Base-by-base conservation (phyloP, 2,888 invertebrate species). In the Cephus pulcher region DNA sequence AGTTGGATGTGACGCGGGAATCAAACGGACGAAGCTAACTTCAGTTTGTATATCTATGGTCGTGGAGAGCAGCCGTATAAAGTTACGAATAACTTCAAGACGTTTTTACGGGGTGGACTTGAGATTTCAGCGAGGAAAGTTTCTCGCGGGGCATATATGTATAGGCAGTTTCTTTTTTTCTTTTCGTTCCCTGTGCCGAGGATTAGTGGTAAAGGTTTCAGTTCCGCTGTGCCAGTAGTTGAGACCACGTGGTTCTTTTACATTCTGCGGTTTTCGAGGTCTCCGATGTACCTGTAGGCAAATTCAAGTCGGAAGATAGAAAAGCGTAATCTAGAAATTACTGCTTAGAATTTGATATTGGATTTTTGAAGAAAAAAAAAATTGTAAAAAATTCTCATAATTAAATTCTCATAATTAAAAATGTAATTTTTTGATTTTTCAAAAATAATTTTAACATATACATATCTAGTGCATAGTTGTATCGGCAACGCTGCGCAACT, bases 211-310 rank as follows among this genome's bases (percentile, higher is more conserved):
- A 77, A 30, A 68, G 74, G 35, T 68, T 74, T 34, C 56, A 69
- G 23, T 15, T 68, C 9, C 34, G n/a, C 73, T 69, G 34, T 69
- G 68, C 23, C 30, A 68, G n/a, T 12, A 32, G 69, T 69, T 30
- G 11, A 78, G 37, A 69, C 82, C 84, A 80, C 86, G 84, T 82
- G 80, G 82, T 84, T 83, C 81, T 80, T 81, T 82, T 79, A 81
- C 87, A 88, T 88, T 88, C 87, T 86, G 84, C 85, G 88, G 86
- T 87, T 86, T 84, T 23, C 2, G 33, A 32, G 71, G 12, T 71
- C 70, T 6, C 23, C 9, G 56, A 56, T 23, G 23, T 56, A 2
- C 9, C 56, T 56, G 9, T 23, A 56, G 56, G 56, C 23, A 56
- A 56, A 23, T 23, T 9, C 6, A 56, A 56, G 23, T 23, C 9